Percentiles rank a stretch among this genome's conserved stretches.
Conservation (phyloP, 1,140 invertebrate species). For the Subanguina moxae region DNA sequence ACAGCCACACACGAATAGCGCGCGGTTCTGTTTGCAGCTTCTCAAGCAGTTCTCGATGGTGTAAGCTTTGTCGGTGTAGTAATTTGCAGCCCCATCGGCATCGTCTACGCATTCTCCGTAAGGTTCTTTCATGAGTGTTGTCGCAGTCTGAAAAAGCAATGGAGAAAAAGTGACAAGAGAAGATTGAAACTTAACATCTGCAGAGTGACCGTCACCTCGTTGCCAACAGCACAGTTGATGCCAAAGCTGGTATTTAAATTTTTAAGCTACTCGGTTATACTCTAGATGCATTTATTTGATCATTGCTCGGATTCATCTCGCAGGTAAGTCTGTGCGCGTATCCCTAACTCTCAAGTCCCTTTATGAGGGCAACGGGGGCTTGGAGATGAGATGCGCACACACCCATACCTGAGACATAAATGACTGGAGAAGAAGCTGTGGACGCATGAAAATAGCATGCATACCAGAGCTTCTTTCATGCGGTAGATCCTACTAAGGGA, state of each 20-base stretch:
- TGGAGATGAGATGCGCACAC: no score
- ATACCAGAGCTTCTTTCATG: no score
- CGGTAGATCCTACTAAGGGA: no score
- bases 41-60: constrained; percentile 29
- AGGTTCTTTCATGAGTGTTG: constrained; percentile 18
- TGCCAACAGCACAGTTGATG: constrained; percentile 11
- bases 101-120: constrained; percentile 30
- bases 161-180: neutral
- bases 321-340: no score
- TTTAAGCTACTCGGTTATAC: no score
- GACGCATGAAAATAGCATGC: no score
- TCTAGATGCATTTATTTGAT: no score
- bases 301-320: no score
- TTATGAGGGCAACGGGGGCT: no score
- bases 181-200: constrained; percentile 19
- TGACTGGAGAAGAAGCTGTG: no score
- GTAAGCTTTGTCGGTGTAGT: constrained; percentile 32
- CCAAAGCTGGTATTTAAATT: constrained; percentile 19
- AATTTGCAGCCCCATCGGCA: constrained; percentile 9
- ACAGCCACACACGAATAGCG: constrained; percentile 18
- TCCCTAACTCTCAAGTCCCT: no score
- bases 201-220: constrained; percentile 18
- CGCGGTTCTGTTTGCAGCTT: constrained; percentile 24
- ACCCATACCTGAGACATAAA: no score
- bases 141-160: constrained; percentile 24